phyloP scores from a whole-genome alignment of 1,140 invertebrate genomes.

The Meteorus sp. region DNA sequence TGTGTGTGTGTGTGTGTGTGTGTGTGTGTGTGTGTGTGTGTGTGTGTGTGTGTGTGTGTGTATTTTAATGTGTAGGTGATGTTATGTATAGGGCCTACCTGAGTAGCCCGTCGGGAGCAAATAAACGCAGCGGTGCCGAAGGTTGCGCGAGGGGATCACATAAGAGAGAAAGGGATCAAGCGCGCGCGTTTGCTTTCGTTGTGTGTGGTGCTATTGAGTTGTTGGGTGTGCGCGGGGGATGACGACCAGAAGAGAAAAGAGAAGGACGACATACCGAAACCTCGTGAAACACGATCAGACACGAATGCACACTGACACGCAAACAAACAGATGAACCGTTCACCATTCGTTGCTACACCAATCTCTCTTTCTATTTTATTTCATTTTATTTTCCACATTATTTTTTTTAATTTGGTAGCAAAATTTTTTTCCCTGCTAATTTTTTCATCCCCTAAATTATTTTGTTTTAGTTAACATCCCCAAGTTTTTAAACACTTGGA shows the following conservation, averaged over 20 bases:
- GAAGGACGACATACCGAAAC: conserved; percentile 29
- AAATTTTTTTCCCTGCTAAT: too few relatives aligned
- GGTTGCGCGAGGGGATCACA: conserved; percentile 21
- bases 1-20: too few relatives aligned
- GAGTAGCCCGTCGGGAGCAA: conserved; percentile 37
- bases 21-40: too few relatives aligned
- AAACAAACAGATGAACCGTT: conserved; percentile 40
- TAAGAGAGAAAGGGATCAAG: too few relatives aligned
- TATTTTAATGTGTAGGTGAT: neutral
- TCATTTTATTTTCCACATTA: too few relatives aligned
- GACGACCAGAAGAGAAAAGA: neutral
- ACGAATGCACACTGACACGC: conserved; percentile 40
- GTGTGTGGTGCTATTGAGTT: conserved; percentile 41
- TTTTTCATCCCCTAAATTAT: too few relatives aligned
- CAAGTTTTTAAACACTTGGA: too few relatives aligned
- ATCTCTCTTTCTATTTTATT: neutral
- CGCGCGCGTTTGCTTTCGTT: conserved; percentile 34
- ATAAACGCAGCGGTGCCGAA: neutral
- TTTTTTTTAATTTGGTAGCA: too few relatives aligned
- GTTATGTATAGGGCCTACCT: too few relatives aligned
- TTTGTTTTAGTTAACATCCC: too few relatives aligned
- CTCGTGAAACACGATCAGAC: conserved; percentile 38
- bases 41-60: neutral
- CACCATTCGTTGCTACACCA: neutral
- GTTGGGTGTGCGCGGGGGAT: conserved; percentile 25